Conservation (phyloP, 2,113 vertebrate genomes). For the Microcebus griseorufus region DNA sequence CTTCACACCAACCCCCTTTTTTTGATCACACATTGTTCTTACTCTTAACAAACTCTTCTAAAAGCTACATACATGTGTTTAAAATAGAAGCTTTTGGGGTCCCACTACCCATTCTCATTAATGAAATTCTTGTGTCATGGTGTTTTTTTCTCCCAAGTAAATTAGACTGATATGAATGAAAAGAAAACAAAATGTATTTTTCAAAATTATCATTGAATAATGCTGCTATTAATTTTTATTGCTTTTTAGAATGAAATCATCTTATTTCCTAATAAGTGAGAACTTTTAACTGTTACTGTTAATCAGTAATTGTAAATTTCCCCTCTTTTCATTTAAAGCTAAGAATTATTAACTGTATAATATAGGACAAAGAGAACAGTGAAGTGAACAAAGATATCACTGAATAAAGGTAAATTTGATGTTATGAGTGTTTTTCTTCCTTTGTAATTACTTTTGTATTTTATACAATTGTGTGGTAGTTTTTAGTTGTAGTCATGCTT, state of each 20-base stretch:
- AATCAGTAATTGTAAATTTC: constrained; percentile 76
- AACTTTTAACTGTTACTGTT: constrained; percentile 78
- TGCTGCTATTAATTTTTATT: constrained; percentile 76
- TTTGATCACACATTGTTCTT: background rate
- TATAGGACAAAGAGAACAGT: constrained; percentile 80
- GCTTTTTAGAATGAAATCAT: constrained; percentile 77
- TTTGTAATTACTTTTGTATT: constrained; percentile 82
- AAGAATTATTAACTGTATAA: constrained; percentile 80
- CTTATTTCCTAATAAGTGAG: constrained; percentile 78
- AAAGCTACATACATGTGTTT: constrained; percentile 14
- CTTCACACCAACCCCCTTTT: background rate
- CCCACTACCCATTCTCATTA: constrained; percentile 44
- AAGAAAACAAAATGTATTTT: constrained; percentile 78
- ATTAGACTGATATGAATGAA: constrained; percentile 67
- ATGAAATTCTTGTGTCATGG: constrained; percentile 62
- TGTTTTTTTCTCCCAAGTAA: constrained; percentile 68
- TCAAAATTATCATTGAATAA: constrained; percentile 65
- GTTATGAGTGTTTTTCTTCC: constrained; percentile 70
- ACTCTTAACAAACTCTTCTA: constrained; percentile 8
- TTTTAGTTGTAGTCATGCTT: constrained; percentile 66
- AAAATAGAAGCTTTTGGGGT: constrained; percentile 57
- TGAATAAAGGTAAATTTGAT: constrained; percentile 79
- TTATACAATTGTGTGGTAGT: constrained; percentile 59
- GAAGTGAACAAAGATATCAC: constrained; percentile 78
- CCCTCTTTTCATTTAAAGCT: constrained; percentile 75